Evolutionary conservation across 1,140 invertebrate species (phyloP).

Genomic region (Acromyrmex charruanus): DNA sequence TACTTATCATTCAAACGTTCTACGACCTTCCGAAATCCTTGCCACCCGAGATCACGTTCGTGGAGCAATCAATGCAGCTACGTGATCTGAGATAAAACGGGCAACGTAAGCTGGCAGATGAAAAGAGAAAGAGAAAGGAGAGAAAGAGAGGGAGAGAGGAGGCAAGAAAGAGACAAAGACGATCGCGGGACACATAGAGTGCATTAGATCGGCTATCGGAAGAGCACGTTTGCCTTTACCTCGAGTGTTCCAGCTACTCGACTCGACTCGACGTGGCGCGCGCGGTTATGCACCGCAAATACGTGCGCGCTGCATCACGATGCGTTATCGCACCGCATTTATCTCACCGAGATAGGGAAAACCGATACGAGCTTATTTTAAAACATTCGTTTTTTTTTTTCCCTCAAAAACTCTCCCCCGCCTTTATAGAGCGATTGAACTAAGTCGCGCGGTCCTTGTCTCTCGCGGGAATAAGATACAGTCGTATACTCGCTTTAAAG

Average conservation of each 20-base stretch:
- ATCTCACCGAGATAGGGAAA: slow-evolving; percentile 52
- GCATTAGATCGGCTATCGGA: slow-evolving; percentile 28
- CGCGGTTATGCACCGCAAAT: slow-evolving; percentile 34
- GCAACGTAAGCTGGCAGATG: slow-evolving; percentile 4
- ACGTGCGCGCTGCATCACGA: slow-evolving; percentile 7
- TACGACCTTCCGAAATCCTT: slow-evolving; percentile 44
- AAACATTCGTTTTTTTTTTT: background rate
- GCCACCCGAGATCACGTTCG: slow-evolving; percentile 42
- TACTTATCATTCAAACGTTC: slow-evolving; percentile 39
- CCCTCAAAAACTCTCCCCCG: background rate
- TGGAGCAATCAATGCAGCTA: slow-evolving; percentile 51
- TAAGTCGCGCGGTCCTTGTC: background rate
- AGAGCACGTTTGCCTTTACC: slow-evolving; percentile 46
- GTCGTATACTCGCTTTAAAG: background rate
- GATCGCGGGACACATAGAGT: background rate
- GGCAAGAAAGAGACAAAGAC: too few relatives aligned
- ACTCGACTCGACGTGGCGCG: slow-evolving; percentile 16
- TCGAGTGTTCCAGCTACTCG: slow-evolving; percentile 35
- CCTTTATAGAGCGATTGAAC: background rate
- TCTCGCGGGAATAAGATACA: slow-evolving; percentile 12
- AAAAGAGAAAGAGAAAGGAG: background rate
- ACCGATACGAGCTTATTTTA: slow-evolving; percentile 14
- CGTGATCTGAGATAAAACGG: slow-evolving; percentile 52
- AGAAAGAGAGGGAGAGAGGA: too few relatives aligned
- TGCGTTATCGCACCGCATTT: slow-evolving; percentile 49